A percentile compares a stretch with the other conserved stretches of the same genome.
Conservation (phyloP, 30 jellyfish, hydroid and myxozoan genomes). For the Aurelia sp. region DNA sequence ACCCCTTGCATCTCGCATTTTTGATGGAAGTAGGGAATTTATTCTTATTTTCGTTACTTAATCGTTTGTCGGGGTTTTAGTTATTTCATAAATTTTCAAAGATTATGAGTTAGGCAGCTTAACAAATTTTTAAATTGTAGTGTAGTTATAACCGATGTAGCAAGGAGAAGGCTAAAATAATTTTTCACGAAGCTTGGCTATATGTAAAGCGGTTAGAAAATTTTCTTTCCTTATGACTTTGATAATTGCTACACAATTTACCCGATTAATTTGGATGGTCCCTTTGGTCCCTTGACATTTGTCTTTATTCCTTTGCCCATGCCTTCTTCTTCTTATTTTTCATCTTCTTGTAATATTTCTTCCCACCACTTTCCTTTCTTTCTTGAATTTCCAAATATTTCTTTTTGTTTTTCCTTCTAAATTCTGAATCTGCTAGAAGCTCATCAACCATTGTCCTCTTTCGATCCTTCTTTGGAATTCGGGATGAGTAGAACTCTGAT, state of each 20-base stretch:
- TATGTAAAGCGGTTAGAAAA: no score
- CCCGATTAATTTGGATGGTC: background rate
- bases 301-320: slow-evolving; percentile 22
- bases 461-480: slow-evolving; percentile 75
- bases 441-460: slow-evolving; percentile 91
- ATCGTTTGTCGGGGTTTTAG: no score
- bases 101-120: no score
- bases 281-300: background rate
- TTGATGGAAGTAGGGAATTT: no score
- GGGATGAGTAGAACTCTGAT: slow-evolving; percentile 85
- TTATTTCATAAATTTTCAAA: no score
- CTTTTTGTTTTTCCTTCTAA: slow-evolving; percentile 75
- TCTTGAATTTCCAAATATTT: slow-evolving; percentile 70
- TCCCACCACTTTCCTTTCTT: slow-evolving; percentile 63
- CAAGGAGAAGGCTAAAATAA: no score
- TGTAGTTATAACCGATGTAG: no score
- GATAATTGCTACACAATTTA: background rate
- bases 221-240: no score
- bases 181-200: no score
- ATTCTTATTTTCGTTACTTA: no score
- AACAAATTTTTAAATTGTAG: no score
- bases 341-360: slow-evolving; percentile 57
- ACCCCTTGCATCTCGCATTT: no score
- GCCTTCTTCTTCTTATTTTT: slow-evolving; percentile 40
- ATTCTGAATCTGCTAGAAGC: slow-evolving; percentile 88